Percentiles rank a stretch among this genome's conserved stretches.
Evolutionary conservation across 1,140 invertebrate species (phyloP).

Genomic region (Drosophila asahinai): DNA sequence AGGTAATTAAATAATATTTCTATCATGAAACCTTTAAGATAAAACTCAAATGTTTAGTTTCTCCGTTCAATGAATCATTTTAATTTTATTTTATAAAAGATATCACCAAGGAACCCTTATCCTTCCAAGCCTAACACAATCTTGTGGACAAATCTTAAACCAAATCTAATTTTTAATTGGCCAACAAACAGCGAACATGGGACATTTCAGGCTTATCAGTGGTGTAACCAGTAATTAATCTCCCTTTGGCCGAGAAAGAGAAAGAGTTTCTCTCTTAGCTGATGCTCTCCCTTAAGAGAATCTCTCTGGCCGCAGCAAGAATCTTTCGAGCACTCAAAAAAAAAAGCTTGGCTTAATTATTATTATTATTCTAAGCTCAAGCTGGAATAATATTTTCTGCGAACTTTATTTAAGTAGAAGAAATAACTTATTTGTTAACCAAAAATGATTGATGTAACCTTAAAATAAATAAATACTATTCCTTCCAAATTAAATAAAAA

Average conservation of each 20-base stretch:
- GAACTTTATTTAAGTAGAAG: no score
- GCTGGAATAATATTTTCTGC: not conserved
- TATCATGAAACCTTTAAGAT: no score
- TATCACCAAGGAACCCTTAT: no score
- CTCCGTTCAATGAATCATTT: no score
- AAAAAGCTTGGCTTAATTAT: not conserved
- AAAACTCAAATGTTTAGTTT: no score
- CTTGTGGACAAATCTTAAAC: slow-evolving; percentile 24
- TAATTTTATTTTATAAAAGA: no score
- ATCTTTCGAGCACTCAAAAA: slow-evolving; percentile 44
- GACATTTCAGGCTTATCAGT: slow-evolving; percentile 53
- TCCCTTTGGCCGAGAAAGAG: slow-evolving; percentile 4
- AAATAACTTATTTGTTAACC: no score
- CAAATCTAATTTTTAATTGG: slow-evolving; percentile 60
- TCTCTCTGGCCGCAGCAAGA: slow-evolving; percentile 50
- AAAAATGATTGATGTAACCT: no score
- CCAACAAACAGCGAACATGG: slow-evolving; percentile 41
- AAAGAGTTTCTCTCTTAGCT: slow-evolving; percentile 23
- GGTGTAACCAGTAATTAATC: slow-evolving; percentile 44
- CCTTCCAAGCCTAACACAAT: not conserved
- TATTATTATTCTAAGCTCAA: not conserved
- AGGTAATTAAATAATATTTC: no score
- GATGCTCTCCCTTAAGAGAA: slow-evolving; percentile 54
- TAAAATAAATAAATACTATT: no score
- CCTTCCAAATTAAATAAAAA: no score